phyloP scores from a whole-genome alignment of 1,140 invertebrate species.

The Trissolcus basalis region DNA sequence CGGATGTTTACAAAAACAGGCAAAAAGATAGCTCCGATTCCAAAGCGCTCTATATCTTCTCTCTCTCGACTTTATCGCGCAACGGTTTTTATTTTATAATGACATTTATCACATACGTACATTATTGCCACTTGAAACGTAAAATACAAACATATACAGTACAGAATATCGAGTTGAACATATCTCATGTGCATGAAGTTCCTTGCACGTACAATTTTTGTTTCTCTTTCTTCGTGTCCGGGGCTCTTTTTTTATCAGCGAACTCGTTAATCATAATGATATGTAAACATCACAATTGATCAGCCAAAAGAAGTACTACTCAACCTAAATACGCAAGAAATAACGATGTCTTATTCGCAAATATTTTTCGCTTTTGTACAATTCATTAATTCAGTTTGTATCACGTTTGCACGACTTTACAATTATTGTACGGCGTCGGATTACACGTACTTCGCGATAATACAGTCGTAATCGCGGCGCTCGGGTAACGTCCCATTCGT shows the following conservation, averaged over 20 bases:
- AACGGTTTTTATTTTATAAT: conserved; percentile 50
- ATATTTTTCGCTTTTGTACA: conserved; percentile 23
- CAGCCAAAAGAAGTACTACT: conserved; percentile 12
- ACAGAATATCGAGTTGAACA: conserved; percentile 28
- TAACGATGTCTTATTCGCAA: conserved; percentile 1
- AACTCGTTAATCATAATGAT: conserved; percentile 39
- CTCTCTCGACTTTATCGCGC: conserved; percentile 40
- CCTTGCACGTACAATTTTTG: not conserved
- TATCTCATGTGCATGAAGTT: conserved; percentile 19
- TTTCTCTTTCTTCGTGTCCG: not conserved
- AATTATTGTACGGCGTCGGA: conserved; percentile 5
- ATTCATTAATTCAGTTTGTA: conserved; percentile 16
- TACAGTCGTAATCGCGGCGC: no score
- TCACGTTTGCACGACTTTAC: conserved; percentile 11
- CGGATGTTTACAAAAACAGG: conserved; percentile 34
- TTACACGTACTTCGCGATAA: no score
- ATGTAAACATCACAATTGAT: conserved; percentile 32
- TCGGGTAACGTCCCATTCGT: no score
- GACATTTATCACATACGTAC: conserved; percentile 56
- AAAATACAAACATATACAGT: conserved; percentile 47
- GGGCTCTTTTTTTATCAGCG: conserved; percentile 17
- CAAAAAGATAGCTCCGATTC: conserved; percentile 30
- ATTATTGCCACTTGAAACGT: conserved; percentile 54
- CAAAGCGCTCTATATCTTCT: conserved; percentile 26
- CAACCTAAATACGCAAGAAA: conserved; percentile 13